These are phyloP conservation scores for Nipponia nippon DNA, from an alignment of 2,113 vertebrate species.

Conservation along the genomic window DNA sequence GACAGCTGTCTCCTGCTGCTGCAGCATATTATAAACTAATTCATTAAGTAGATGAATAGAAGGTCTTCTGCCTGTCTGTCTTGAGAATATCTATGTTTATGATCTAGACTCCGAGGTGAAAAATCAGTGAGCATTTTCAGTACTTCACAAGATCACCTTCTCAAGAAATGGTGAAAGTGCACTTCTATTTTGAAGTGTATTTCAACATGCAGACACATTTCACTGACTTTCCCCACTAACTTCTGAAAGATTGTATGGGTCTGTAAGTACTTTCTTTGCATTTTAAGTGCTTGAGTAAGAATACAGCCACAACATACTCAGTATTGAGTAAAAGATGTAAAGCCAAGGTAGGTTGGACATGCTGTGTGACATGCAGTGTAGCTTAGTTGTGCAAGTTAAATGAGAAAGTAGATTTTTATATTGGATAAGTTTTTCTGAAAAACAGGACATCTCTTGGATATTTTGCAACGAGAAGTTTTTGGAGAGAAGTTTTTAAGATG, in stretches of 20 bases:
- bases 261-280: rapidly evolving
- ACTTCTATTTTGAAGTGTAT: rapidly evolving
- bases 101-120: neutral
- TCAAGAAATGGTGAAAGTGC: neutral
- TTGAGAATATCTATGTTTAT: neutral
- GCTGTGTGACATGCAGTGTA: neutral
- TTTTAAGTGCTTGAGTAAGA: neutral
- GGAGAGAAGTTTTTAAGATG: neutral
- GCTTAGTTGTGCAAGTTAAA: neutral
- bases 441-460: neutral
- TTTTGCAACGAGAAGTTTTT: neutral
- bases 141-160: neutral
- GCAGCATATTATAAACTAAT: neutral
- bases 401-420: neutral
- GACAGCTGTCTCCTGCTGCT: neutral
- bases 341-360: neutral
- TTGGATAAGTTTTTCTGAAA: neutral
- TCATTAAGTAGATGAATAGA: neutral
- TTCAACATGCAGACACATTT: neutral
- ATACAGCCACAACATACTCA: neutral
- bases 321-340: neutral
- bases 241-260: neutral
- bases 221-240: neutral
- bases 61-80: neutral
- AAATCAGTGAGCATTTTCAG: neutral